Evolutionary conservation across 2,888 invertebrate genomes (phyloP).

Genomic region (Pardosa pseudoannulata): DNA sequence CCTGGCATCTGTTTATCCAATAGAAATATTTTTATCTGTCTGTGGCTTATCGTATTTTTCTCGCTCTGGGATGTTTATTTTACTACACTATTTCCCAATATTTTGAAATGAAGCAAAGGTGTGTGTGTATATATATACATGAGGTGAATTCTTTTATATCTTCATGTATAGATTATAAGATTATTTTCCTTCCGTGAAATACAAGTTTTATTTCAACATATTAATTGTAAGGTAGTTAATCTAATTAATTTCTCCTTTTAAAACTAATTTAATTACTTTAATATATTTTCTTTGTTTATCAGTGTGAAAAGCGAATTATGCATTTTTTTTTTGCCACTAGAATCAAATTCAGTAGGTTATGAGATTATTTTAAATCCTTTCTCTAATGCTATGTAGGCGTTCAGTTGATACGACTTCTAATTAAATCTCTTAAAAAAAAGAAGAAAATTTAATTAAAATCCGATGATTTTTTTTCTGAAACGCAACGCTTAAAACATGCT

Average conservation of each 20-base stretch:
- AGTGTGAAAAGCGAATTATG: background rate
- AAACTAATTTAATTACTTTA: background rate
- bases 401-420: background rate
- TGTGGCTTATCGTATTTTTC: background rate
- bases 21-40: slow-evolving; percentile 6
- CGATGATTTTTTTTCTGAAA: too few relatives aligned
- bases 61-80: background rate
- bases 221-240: background rate
- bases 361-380: background rate
- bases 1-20: slow-evolving; percentile 4
- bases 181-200: too few relatives aligned
- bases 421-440: background rate
- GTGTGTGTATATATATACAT: too few relatives aligned
- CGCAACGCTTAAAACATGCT: too few relatives aligned
- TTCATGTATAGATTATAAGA: too few relatives aligned
- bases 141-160: too few relatives aligned
- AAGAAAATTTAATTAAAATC: background rate
- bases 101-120: background rate
- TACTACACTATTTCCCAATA: background rate
- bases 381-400: background rate
- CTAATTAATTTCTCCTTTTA: background rate
- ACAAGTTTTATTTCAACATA: too few relatives aligned
- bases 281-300: background rate
- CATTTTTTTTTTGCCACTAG: background rate
- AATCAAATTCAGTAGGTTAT: background rate